phyloP scores from a whole-genome alignment of 1,140 invertebrate species.

The Nasonia longicornis region DNA sequence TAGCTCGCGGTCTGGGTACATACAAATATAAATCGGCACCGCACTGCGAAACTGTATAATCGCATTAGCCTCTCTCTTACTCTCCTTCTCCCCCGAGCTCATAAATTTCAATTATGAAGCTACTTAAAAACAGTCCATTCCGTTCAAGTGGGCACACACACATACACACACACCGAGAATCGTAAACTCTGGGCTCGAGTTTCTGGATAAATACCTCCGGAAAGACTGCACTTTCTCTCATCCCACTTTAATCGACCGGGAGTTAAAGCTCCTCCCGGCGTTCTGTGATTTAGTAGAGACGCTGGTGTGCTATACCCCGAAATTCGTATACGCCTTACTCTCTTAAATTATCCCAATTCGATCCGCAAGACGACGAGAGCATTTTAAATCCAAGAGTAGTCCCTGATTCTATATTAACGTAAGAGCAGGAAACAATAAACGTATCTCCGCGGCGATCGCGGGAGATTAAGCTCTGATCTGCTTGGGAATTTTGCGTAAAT shows the following conservation, averaged over 20 bases:
- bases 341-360: conserved; percentile 19
- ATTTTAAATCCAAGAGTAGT: not conserved
- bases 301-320: too few relatives aligned
- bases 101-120: too few relatives aligned
- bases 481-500: not conserved
- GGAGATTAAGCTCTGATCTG: not conserved
- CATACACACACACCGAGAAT: too few relatives aligned
- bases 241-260: too few relatives aligned
- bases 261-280: not conserved
- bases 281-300: not conserved
- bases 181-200: not conserved
- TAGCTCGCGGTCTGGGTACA: too few relatives aligned
- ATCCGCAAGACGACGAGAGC: not conserved
- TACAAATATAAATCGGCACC: too few relatives aligned
- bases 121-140: too few relatives aligned
- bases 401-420: not conserved
- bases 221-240: not conserved
- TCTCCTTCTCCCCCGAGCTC: too few relatives aligned
- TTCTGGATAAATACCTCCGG: not conserved
- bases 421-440: not conserved
- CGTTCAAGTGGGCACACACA: too few relatives aligned
- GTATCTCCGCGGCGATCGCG: not conserved
- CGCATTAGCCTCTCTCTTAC: too few relatives aligned
- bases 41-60: too few relatives aligned
- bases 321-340: not conserved